Base-by-base conservation (phyloP, 2,113 vertebrate genomes). In the Elaphurus davidianus region DNA sequence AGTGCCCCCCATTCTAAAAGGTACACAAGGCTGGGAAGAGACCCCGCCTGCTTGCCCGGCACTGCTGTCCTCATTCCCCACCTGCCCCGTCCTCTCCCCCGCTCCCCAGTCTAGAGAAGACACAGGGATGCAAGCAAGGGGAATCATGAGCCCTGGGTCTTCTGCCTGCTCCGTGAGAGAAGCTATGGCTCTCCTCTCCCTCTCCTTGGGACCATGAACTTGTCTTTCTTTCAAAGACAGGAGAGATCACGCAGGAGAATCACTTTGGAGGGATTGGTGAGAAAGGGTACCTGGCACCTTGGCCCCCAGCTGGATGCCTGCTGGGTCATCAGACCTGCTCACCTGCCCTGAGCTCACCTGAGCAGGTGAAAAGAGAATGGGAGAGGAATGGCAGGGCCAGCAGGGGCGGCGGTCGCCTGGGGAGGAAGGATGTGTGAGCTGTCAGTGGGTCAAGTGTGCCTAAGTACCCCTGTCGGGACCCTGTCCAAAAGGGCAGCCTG, bases 371-470 rank as follows among this genome's bases (percentile, higher is more conserved):
- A 47, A 91, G n/a, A 78, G 55, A 67, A 76, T 0, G 6, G 12
- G 50, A 87, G 19, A 76, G 30, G 90, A 87, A 76, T 9, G 28
- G 57, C 45, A 67, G 45, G 78, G 19, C n/a, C 27, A 8, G n/a
- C 3, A 54, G 7, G 52, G 57, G 40, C 1, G 1, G 57, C 0
- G 2, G 57, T 11, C n/a, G 40, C 1, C 2, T 14, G 16, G 9
- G 43, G n/a, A 91, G 47, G 36, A 27, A 95, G 62, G 84, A 79
- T 16, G 13, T 52, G 13, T 3, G 6, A 78, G 60, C 33, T 25
- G 21, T 23, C 92, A 12, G 1, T 13, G 33, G 50, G 33, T 47
- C 82, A 74, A 8, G 47, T 27, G 40, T 40, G 23, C 45, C 50
- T 43, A 21, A 25, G 25, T 11, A 9, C 15, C 54, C 55, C 16